These are phyloP conservation scores for Formica selysi DNA, from an alignment of 1,140 invertebrate genomes.

Conservation along the genomic window DNA sequence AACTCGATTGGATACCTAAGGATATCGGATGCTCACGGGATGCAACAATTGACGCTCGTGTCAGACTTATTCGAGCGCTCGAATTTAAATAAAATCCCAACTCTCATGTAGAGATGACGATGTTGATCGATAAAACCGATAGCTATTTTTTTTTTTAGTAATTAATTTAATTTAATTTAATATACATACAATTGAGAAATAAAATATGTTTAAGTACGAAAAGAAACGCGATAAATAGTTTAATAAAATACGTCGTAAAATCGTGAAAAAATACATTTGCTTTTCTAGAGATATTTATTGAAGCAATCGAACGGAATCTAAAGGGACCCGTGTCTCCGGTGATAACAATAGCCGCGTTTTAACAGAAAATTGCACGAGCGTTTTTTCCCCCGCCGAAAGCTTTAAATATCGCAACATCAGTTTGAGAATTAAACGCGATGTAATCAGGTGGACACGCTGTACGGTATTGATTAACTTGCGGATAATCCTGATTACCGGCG, in stretches of 20 bases:
- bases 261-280: too few species aligned
- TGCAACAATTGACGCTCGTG: conserved; percentile 24
- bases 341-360: conserved; percentile 2
- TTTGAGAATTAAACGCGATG: conserved; percentile 48
- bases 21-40: conserved; percentile 26
- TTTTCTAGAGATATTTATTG: too few species aligned
- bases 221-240: too few species aligned
- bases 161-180: conserved; percentile 19
- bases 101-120: not conserved
- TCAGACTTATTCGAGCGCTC: not conserved
- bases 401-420: conserved; percentile 8
- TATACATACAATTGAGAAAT: not conserved
- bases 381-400: conserved; percentile 4
- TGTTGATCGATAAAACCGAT: not conserved
- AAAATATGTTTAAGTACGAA: not conserved
- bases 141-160: not conserved
- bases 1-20: conserved; percentile 30
- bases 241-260: too few species aligned
- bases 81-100: conserved; percentile 18
- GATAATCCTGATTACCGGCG: conserved; percentile 56
- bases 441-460: conserved; percentile 46
- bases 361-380: conserved; percentile 18
- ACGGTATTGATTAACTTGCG: conserved; percentile 57
- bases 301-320: not conserved
- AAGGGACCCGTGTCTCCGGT: not conserved